Conservation (phyloP, 2,113 vertebrate genomes). For the Saccopteryx leptura region DNA sequence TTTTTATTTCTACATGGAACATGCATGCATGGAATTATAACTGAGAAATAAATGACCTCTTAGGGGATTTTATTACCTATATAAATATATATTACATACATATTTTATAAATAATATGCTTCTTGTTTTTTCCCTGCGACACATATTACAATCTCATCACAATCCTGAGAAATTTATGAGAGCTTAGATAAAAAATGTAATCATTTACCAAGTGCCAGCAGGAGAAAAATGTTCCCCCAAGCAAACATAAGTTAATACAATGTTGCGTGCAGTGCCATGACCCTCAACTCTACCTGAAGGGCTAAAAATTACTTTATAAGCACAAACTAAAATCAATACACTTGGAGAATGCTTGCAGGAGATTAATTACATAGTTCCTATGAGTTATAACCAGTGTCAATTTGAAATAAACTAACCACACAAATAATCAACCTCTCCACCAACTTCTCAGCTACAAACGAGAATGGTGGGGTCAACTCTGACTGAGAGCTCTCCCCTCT, state of each 20-base stretch:
- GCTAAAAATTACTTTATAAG: not conserved
- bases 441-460: not conserved
- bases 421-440: not conserved
- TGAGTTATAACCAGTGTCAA: not conserved
- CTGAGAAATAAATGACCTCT: not conserved
- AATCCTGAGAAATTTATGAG: not conserved
- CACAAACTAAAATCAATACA: not conserved
- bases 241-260: not conserved
- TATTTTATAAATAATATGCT: not conserved
- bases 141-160: not conserved
- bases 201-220: not conserved
- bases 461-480: not conserved
- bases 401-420: not conserved
- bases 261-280: not conserved
- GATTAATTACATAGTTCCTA: not conserved
- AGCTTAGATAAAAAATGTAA: conserved; percentile 30
- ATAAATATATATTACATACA: not conserved
- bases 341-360: not conserved
- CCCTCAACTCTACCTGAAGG: not conserved
- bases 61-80: not conserved
- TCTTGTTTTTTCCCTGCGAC: not conserved
- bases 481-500: not conserved
- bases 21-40: not conserved
- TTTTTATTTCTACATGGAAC: not conserved
- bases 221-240: not conserved